A percentile compares a stretch with the other conserved stretches of the same genome.
These are phyloP conservation scores for chimpanzee (Pan troglodytes) DNA, from an alignment of 2,113 vertebrate species.

Conservation along the genomic window NHGRI_mPanTro3-v2.1_pri NC_072404.2:59407501-59408000, in stretches of 20 bases:
- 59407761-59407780: neutral
- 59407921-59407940: neutral
- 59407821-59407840: constrained; percentile 33
- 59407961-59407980: neutral
- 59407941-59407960: neutral
- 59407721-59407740: neutral
- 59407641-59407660: neutral
- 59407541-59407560: accelerated
- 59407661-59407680: neutral
- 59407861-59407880: neutral
- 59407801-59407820: neutral
- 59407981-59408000: neutral
- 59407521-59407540: neutral
- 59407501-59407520: neutral
- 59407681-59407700: accelerated
- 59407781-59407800: neutral
- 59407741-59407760: neutral
- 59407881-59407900: neutral
- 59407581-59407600: neutral
- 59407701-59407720: neutral
- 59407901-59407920: neutral
- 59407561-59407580: accelerated
- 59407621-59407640: accelerated
- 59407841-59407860: neutral
- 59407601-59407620: neutral